Base-by-base conservation (phyloP, 2,888 invertebrate genomes). In the Drosophila prostipennis region DNA sequence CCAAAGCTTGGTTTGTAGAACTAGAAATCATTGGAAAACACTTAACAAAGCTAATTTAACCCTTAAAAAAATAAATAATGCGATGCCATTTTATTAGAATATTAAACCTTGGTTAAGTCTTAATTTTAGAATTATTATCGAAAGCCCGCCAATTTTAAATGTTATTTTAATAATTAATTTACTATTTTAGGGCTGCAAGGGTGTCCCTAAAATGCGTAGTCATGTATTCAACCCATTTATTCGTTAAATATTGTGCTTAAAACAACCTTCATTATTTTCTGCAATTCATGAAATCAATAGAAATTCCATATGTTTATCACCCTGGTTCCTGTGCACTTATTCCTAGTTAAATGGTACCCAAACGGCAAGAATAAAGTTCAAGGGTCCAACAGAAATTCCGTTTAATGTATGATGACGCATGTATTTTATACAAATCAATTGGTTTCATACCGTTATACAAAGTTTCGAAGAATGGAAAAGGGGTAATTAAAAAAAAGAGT, bases 391-490 rank as follows among this genome's bases (percentile, higher is more conserved):
- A 14, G 8, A 13, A 5, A 8, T 23, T 51, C 36, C 36, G 8
- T 19, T 45, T 36, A 39, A 19, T 58, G 39, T 54, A 37, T 23
- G 34, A 23, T 53, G 48, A 67, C 69, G 37, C 45, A 77, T 87
- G 79, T 87, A 81, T 81, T 81, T 81, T 59, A 84, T 81, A 81
- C 81, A 83, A 60, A 70, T 70, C 45, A 51, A 57, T 34, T 46
- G 48, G 37, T 37, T 34, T 60, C 19, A 34, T 58, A 76, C 54
- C 61, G 37, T 55, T 48, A 34, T 54, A 77, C 52, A 77, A 26
- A 48, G 68, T 68, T 74, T 55, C 67, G 56, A 48, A 58, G 72
- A 54, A 67, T 75, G 69, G 56, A 67, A 74, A 74, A 59, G 53
- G 61, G 67, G 57, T 55, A 52, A 72, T 19, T 57, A 56, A 67